Evolutionary conservation across 1,140 invertebrate genomes (phyloP), one percentile per base, ranked within the genome.

Genomic region (Euwallacea similis): DNA sequence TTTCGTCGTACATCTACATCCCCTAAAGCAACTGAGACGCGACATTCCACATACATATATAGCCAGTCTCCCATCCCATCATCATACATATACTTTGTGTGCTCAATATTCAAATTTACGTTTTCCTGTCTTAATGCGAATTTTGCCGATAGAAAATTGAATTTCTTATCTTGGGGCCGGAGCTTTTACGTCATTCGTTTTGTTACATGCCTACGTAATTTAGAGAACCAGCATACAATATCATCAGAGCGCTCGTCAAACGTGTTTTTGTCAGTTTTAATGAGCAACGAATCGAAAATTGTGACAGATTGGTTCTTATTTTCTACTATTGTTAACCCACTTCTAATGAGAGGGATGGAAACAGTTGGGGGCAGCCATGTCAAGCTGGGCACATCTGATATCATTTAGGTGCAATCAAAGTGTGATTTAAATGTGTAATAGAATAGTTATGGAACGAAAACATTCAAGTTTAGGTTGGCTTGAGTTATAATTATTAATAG

Each of bases 351-450:
- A 60, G 41, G 41, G 21, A 42, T 60, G 16, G 41, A 33, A 10
- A 60, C 58, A 7, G n/a, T 21, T 41, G 58, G 58, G 60, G 60
- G 60, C 60, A 13, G n/a, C 9, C 21, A 46, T 60, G 11, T 66
- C 69, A 58, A 66, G 69, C 69, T 71, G 69, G 44, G 69, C 21
- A 58, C 69, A 71, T 71, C 69, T 71, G 69, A 71, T 71, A 62
- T 41, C 62, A 71, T 66, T 71, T 58, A 58, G 50, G 33, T 43
- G 44, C 63, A 44, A 66, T 66, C 63, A 55, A 66, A 50, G 46
- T 50, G 46, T 50, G 46, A 50, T 13, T 33, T 33, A 33, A 33
- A 33, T 33, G 21, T 33, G 21, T 4, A 33, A 33, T 33, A 33
- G 21, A 33, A 33, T 4, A 33, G 21, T 2, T 33, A 33, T 33